Base-by-base conservation (phyloP, 2,797 vertebrate species). In the Pangasius djambal region DNA sequence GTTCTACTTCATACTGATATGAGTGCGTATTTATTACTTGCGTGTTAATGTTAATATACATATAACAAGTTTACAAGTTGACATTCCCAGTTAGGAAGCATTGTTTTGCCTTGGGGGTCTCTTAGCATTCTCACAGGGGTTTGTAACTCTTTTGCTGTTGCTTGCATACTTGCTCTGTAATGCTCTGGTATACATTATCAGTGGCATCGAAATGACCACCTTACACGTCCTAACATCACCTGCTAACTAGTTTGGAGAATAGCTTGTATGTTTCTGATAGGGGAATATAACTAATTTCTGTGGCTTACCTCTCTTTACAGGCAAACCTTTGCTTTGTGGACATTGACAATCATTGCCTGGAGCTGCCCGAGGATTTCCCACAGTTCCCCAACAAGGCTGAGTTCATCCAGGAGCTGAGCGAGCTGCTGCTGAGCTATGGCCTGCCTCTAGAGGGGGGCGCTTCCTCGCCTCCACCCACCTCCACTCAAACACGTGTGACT, bases 241-340 rank as follows among this genome's bases (percentile, higher is more conserved):
- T 28, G 25, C 61, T 18, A 37, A 20, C 31, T 50, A 12, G 44
- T 50, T 13, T 16, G 74, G 22, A 20, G 16, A 40, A 40, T 40
- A 9, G 70, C 44, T 22, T 72, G 16, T 34, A 1, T n/a, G 34
- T 20, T 50, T 50, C 15, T n/a, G 2, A 2, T 15, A 13, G 48
- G 25, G 28, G 10, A 50, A n/a, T 28, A 31, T 12, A 37, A 44
- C 5, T 48, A 6, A 50, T 28, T 25, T 74, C 40, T 44, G 65
- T 18, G 31, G 2, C 67, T 25, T 28, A 2, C 3, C 12, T 83
- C 12, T 48, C 6, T 8, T 95, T 92, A 48, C 95, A 99, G 99
- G 97, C 98, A 74, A 99, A 99, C 91, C 94, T 99, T 91, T 99
- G 99, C 91, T 99, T 99, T 59, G 99, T 99, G 88, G 98, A 99